phyloP scores from a whole-genome alignment of 2,113 vertebrate species.

The Sula dactylatra region DNA sequence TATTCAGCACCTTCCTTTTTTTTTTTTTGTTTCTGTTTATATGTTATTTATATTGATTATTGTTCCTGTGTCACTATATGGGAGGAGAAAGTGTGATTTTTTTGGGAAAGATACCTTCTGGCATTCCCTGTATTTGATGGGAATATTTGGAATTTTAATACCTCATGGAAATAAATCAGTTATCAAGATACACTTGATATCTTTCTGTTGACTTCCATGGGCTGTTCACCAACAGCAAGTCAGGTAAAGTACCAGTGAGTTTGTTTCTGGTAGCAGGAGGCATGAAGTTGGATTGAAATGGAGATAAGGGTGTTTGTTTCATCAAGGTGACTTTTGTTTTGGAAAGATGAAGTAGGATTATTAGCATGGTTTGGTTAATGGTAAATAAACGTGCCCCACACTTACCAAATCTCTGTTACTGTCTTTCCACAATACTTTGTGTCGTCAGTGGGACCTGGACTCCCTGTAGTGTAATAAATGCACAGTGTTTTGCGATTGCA shows the following conservation, averaged over 20 bases:
- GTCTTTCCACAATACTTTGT: not conserved
- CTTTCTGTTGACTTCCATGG: not conserved
- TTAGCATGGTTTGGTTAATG: not conserved
- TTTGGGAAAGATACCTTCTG: not conserved
- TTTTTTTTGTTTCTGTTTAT: not conserved
- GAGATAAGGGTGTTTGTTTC: not conserved
- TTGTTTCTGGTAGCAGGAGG: not conserved
- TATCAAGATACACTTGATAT: not conserved
- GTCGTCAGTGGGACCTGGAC: not conserved
- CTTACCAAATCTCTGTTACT: not conserved
- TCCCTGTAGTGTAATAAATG: not conserved
- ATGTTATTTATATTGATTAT: not conserved
- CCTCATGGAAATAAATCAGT: not conserved
- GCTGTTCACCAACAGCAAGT: not conserved
- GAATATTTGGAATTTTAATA: not conserved
- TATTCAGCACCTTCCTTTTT: not conserved
- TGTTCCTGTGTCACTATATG: fast-evolving
- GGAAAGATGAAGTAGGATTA: not conserved
- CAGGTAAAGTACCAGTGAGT: not conserved
- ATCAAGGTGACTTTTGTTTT: not conserved
- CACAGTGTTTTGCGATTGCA: not conserved
- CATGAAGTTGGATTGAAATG: not conserved
- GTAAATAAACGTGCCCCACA: not conserved
- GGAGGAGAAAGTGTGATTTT: not conserved
- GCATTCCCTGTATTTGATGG: not conserved